Conservation (phyloP, 2,113 vertebrate species). For the Megaleporinus macrocephalus region DNA sequence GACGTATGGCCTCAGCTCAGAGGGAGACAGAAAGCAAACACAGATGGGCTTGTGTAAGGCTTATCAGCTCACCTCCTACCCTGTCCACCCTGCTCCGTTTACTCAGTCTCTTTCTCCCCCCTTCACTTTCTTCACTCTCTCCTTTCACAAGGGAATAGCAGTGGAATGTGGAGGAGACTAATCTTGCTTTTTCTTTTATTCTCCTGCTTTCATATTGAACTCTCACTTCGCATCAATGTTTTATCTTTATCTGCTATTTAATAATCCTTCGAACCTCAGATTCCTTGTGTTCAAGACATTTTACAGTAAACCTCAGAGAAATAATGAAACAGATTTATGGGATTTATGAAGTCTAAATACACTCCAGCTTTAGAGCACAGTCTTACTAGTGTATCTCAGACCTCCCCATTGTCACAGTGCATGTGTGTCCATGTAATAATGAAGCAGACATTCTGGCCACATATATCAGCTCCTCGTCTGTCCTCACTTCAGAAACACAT, state of each 20-base stretch:
- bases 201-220: neutral
- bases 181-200: slow-evolving; percentile 13
- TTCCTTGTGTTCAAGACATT: neutral
- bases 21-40: slow-evolving; percentile 46
- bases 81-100: neutral
- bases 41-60: slow-evolving; percentile 37
- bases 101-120: neutral
- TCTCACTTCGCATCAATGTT: neutral
- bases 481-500: slow-evolving; percentile 60
- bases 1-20: slow-evolving; percentile 17
- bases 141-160: slow-evolving; percentile 4
- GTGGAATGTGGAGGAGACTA: slow-evolving; percentile 20
- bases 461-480: slow-evolving; percentile 41
- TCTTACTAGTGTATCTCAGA: neutral
- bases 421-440: slow-evolving; percentile 6
- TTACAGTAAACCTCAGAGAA: neutral
- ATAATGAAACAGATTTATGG: neutral
- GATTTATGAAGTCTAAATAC: no score
- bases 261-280: neutral
- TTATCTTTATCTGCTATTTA: neutral
- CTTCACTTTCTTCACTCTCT: slow-evolving; percentile 31
- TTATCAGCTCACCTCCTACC: slow-evolving; percentile 53
- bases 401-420: no score
- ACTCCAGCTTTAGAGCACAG: neutral
- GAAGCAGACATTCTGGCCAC: slow-evolving; percentile 8